Base-by-base conservation (phyloP, 1,140 invertebrate genomes). In the Oreohelix idahoensis region DNA sequence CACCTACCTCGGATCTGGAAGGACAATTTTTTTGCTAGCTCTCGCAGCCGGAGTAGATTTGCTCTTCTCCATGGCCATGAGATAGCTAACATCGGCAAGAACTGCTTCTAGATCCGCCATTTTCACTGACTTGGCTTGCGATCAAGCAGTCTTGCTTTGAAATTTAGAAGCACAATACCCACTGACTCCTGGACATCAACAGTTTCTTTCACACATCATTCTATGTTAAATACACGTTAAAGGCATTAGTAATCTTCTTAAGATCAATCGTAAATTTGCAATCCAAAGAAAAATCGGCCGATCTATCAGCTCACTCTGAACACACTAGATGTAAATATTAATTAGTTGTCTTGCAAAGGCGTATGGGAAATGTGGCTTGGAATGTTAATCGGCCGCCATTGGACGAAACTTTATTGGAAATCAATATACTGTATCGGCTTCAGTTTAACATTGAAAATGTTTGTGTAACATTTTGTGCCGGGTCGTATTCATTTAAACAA, bases 21-120 rank as follows among this genome's bases (percentile, higher is more conserved):
- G 95, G 87, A 98, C 94, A 87, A 99, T 99, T 94, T 99, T 99
- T 94, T 99, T 99, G 94, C 98, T 99, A 87, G 98, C 98, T 93
- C 98, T 95, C 85, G 98, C 98, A 81, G 98, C 98, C 93, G 98
- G 98, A 93, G 98, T 99, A 91, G 97, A 98, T 94, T 99, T 99
- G 92, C 97, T 98, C 94, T 99, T 99, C 94, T 99, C 99, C 98
- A 99, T 99, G 89, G 99, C 99, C 98, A 99, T 99, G 90, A 99
- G 95, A 94, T 99, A 99, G 95, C 98, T 99, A 93, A 99, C 99
- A 95, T 99, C 99, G 92, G 98, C 99, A 94, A 99, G 95, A 89
- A 99, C 98, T 92, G 98, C 98, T 95, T 99, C 98, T 93, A 99
- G 95, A 94, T 99, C 98, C 94, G 98, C 98, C 98, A 99, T 99